Percentiles rank a stretch among this genome's conserved stretches.
These are phyloP conservation scores for Rhopilema esculentum DNA, from an alignment of 30 jellyfish, hydroid and myxozoan species.

Conservation along the genomic window DNA sequence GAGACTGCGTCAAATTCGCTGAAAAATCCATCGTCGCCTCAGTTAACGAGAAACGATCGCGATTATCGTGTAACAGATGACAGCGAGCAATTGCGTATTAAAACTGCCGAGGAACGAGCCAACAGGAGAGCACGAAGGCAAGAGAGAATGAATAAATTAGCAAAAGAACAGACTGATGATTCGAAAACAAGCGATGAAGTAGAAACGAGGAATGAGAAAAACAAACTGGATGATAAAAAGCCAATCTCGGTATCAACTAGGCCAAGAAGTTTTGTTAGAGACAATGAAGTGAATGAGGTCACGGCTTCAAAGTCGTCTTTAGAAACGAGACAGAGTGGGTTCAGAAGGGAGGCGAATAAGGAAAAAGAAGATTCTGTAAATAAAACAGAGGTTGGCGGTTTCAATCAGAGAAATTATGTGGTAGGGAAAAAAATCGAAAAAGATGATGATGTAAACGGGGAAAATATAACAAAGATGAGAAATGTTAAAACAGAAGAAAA, in stretches of 20 bases:
- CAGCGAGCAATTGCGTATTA: slow-evolving; percentile 29
- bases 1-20: slow-evolving; percentile 6
- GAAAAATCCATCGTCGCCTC: slow-evolving; percentile 10
- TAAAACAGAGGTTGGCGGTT: neutral
- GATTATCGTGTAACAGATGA: slow-evolving; percentile 61
- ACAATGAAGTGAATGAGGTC: neutral
- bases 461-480: neutral
- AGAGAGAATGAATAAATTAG: slow-evolving; percentile 64
- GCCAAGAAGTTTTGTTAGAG: neutral
- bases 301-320: neutral
- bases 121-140: slow-evolving; percentile 73
- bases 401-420: neutral
- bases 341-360: neutral
- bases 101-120: slow-evolving; percentile 70
- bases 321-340: neutral
- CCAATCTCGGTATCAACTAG: too few relatives aligned
- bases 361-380: neutral
- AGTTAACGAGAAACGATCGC: slow-evolving; percentile 18
- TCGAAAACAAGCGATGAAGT: neutral
- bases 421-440: neutral
- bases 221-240: neutral
- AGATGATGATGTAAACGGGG: neutral
- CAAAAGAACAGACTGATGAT: slow-evolving; percentile 62
- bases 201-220: neutral
- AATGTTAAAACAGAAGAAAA: neutral